Percentiles rank a stretch among this genome's conserved stretches.
phyloP scores from a whole-genome alignment of 2,888 invertebrate species.

The Leistus spinibarbis region DNA sequence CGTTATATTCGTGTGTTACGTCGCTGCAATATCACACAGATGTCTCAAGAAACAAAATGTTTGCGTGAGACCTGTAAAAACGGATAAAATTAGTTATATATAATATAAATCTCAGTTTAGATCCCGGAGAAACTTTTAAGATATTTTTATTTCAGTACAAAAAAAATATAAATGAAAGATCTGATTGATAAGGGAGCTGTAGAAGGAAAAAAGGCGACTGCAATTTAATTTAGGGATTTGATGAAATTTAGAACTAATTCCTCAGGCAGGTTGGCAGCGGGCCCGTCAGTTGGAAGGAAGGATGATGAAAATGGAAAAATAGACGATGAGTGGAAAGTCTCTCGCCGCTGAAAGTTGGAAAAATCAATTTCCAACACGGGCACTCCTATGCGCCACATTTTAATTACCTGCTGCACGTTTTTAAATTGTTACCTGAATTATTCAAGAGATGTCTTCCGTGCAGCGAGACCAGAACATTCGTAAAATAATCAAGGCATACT shows the following conservation, averaged over 20 bases:
- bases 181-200: too few species aligned
- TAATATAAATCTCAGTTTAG: too few species aligned
- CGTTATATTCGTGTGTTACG: too few species aligned
- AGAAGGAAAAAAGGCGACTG: neutral
- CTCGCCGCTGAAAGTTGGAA: neutral
- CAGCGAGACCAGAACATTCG: too few species aligned
- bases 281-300: neutral
- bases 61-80: too few species aligned
- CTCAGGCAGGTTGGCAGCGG: neutral
- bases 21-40: too few species aligned
- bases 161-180: neutral
- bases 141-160: too few species aligned
- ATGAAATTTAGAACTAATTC: constrained; percentile 9
- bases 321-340: neutral
- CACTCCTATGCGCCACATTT: constrained; percentile 37
- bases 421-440: constrained; percentile 37
- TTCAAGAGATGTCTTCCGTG: too few species aligned
- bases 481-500: too few species aligned
- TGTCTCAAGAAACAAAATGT: too few species aligned
- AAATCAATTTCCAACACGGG: constrained; percentile 33
- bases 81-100: too few species aligned
- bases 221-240: constrained; percentile 7
- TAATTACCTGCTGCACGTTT: constrained; percentile 39
- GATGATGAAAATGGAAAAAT: constrained; percentile 1
- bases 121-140: too few species aligned